Conservation (phyloP, 2,888 invertebrate genomes). For the Cantharis flavilabris region DNA sequence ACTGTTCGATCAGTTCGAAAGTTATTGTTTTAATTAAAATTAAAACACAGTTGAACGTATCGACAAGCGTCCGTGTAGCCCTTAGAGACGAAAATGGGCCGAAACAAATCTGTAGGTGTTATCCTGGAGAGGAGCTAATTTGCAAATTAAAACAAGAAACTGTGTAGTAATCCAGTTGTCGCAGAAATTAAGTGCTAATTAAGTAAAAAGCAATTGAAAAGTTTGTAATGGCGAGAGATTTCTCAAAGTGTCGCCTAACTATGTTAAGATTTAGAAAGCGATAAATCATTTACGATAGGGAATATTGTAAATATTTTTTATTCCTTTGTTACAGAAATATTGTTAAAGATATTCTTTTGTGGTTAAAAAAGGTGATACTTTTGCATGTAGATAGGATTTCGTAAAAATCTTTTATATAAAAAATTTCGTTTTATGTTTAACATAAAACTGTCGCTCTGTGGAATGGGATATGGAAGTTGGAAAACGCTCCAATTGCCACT, state of each 20-base stretch:
- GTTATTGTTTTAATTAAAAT: neutral
- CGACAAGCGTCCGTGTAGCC: no score
- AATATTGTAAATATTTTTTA: neutral
- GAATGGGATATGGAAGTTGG: constrained; percentile 15
- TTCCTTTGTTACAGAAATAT: neutral
- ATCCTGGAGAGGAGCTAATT: neutral
- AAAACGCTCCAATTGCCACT: constrained; percentile 27
- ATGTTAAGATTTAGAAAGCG: neutral
- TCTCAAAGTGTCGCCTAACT: neutral
- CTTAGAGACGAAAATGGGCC: neutral
- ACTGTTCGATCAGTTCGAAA: neutral
- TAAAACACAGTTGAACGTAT: neutral
- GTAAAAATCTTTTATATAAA: constrained; percentile 16
- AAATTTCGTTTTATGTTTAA: constrained; percentile 9
- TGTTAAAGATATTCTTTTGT: neutral
- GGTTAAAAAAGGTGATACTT: neutral
- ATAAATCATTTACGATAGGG: neutral
- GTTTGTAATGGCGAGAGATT: neutral
- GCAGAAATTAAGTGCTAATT: neutral
- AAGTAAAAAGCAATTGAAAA: neutral
- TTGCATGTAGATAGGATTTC: constrained; percentile 12
- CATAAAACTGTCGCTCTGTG: constrained; percentile 22
- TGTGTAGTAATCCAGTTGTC: neutral
- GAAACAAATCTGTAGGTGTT: neutral
- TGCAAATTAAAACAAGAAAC: neutral